Percentiles rank a stretch among this genome's conserved stretches.
Conservation (phyloP, 1,140 invertebrate species). For the Telenomus remus region DNA sequence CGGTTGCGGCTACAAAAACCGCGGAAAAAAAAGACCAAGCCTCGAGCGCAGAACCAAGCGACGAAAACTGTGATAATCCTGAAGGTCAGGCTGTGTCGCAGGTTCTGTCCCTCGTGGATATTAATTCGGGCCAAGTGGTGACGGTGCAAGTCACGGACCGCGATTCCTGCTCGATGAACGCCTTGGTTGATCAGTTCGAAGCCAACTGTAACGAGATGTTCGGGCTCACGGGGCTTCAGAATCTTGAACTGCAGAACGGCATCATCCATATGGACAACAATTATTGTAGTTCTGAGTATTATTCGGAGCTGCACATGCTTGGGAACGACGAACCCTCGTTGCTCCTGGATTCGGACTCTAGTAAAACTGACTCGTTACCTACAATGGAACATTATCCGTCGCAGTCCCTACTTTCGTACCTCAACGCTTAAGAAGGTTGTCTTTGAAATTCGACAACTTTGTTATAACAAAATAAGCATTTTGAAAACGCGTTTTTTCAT, state of each 20-base stretch:
- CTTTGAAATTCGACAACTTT: too few relatives aligned
- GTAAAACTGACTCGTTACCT: conserved; percentile 58
- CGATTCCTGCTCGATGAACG: conserved; percentile 58
- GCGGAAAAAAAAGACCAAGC: background rate
- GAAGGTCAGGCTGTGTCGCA: conserved; percentile 49
- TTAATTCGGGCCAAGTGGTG: conserved; percentile 63
- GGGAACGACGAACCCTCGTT: conserved; percentile 58
- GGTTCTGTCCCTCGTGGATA: conserved; percentile 63
- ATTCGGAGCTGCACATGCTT: conserved; percentile 61
- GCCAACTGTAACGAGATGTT: conserved; percentile 65
- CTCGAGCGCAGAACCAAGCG: background rate
- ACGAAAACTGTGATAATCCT: background rate
- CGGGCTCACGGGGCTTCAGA: conserved; percentile 58
- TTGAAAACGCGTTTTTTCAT: background rate
- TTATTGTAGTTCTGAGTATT: conserved; percentile 61
- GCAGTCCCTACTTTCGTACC: conserved; percentile 59
- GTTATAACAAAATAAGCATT: background rate
- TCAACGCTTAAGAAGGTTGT: conserved; percentile 59
- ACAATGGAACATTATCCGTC: conserved; percentile 62
- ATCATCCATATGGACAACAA: conserved; percentile 60
- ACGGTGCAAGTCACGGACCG: conserved; percentile 63
- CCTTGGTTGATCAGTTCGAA: conserved; percentile 62
- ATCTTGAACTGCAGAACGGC: conserved; percentile 60
- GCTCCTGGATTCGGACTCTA: conserved; percentile 56
- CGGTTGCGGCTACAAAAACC: background rate